Evolutionary conservation across 2,888 invertebrate genomes (phyloP).

Genomic region (Vannuccia rotundouncinata): DNA sequence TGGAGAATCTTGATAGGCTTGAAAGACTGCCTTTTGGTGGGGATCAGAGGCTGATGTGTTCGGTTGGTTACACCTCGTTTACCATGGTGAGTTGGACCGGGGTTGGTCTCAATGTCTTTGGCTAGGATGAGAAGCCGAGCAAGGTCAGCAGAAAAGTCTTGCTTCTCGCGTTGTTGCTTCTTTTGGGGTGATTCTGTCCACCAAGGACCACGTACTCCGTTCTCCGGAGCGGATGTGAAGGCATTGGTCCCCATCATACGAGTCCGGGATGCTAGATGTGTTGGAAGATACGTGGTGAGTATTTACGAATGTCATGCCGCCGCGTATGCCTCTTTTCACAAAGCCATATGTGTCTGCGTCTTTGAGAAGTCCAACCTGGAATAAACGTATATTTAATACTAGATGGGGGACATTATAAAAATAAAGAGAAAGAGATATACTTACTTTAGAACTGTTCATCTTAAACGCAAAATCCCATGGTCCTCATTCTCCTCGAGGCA

Average conservation of each 20-base stretch:
- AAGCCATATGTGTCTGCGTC: too few relatives aligned
- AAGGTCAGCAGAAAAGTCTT: background rate
- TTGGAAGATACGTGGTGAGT: too few relatives aligned
- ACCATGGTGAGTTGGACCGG: background rate
- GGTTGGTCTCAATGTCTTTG: background rate
- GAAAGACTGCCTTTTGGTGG: background rate
- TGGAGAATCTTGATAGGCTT: background rate
- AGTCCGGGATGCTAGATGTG: too few relatives aligned
- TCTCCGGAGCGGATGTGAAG: constrained; percentile 24
- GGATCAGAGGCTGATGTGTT: background rate
- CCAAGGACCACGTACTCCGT: constrained; percentile 21
- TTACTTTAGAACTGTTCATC: too few relatives aligned
- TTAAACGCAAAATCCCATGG: too few relatives aligned
- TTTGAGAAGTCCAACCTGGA: too few relatives aligned
- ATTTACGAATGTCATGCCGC: too few relatives aligned
- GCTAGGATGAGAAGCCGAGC: constrained; percentile 2
- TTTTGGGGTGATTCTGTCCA: constrained; percentile 7
- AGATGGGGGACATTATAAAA: too few relatives aligned
- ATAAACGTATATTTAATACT: too few relatives aligned
- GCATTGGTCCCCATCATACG: background rate
- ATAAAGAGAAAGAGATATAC: too few relatives aligned
- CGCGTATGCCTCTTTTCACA: too few relatives aligned
- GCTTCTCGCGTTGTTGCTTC: background rate
- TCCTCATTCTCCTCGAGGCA: too few relatives aligned
- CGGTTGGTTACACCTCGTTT: background rate